Evolutionary conservation across 2,888 invertebrate genomes (phyloP), one percentile per base, ranked within the genome.

Genomic region (Pristionchus japonicus): DNA sequence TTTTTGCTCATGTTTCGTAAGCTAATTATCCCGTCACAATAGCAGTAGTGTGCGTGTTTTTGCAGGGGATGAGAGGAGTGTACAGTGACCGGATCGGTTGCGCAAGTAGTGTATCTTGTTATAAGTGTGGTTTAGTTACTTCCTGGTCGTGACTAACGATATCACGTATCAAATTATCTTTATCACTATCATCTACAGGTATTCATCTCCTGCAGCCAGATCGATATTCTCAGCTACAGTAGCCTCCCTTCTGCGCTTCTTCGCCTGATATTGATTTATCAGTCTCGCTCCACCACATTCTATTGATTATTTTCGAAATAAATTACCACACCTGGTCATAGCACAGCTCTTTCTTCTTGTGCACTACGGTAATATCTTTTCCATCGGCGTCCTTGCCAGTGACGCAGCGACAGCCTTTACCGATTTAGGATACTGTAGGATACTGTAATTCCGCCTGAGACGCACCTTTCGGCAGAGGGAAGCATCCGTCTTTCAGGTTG

Each of bases 71-170:
- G 74, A 43, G 40, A n/a, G n/a, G 1, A 43, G 70, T 64, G 37
- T 70, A 17, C 40, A 77, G 43, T 77, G 77, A 77, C 77, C 77
- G 77, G 77, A 40, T 77, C 77, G 6, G 77, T 40, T 77, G 77
- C 70, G 64, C 34, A 67, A 67, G 64, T 11, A 31, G 34, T 15
- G 57, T 57, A 57, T 57, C n/a, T n/a, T 57, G 57, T n/a, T 57
- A 13, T 31, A 31, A 31, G 64, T 67, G 64, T 67, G 31, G 31
- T 11, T 27, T 31, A 67, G 13, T 31, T 3, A 3, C 64, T 67
- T 31, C 34, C 27, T 67, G 34, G 13, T 15, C 31, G 64, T 31
- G 7, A 64, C 9, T 31, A 31, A 27, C 2, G 4, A 34, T 2
- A 67, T 15, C 31, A 2, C 15, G 20, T 34, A 27, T 31, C 34